Conservation (phyloP, 2,113 vertebrate genomes). For the Sorex fumeus region DNA sequence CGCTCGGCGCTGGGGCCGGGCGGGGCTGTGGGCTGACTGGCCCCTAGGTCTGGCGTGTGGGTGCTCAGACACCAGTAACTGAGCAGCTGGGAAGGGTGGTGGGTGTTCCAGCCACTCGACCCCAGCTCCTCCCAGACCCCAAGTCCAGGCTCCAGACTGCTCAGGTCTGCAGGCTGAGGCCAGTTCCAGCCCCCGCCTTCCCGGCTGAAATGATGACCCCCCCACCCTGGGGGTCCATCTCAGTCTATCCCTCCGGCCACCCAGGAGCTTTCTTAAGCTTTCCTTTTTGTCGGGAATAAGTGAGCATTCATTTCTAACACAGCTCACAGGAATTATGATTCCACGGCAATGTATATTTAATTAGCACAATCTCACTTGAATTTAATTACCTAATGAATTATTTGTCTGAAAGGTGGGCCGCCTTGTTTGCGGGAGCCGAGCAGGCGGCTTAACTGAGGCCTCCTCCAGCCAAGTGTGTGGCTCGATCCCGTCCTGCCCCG, state of each 20-base stretch:
- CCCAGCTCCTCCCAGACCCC: not conserved
- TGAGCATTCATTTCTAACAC: slow-evolving; percentile 89
- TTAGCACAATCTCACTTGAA: slow-evolving; percentile 92
- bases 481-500: slow-evolving; percentile 79
- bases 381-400: slow-evolving; percentile 94
- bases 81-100: not conserved
- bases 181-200: not conserved
- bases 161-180: no score
- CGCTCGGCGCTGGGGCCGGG: no score
- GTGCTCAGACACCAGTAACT: not conserved
- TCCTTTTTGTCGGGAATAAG: slow-evolving; percentile 79
- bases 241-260: not conserved
- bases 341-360: slow-evolving; percentile 91
- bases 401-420: slow-evolving; percentile 92
- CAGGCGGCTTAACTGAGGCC: slow-evolving; percentile 86
- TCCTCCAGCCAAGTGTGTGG: slow-evolving; percentile 72
- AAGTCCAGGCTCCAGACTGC: no score
- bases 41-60: no score
- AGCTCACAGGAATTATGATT: slow-evolving; percentile 92
- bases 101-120: not conserved
- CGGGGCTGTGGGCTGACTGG: no score
- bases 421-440: slow-evolving; percentile 89
- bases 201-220: not conserved
- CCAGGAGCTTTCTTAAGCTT: slow-evolving; percentile 76
- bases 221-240: no score